These are phyloP conservation scores for Myotis planiceps DNA, from an alignment of 2,797 vertebrate genomes.

Conservation along the genomic window DNA sequence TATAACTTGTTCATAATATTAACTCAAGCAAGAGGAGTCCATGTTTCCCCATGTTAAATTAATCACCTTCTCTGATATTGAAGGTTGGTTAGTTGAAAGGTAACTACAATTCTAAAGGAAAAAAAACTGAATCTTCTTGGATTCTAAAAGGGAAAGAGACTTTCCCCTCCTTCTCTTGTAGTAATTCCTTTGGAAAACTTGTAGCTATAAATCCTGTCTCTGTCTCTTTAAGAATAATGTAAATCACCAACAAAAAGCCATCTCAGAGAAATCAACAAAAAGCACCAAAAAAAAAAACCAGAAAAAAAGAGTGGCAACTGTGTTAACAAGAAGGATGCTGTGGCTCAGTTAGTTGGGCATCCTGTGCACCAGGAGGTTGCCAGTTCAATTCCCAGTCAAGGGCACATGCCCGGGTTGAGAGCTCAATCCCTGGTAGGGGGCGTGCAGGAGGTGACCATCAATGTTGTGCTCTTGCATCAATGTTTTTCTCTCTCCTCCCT, in stretches of 20 bases:
- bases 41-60: background rate
- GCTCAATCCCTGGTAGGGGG: too few species aligned
- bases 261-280: too few species aligned
- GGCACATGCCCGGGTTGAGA: too few species aligned
- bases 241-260: background rate
- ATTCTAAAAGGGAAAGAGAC: background rate
- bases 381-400: too few species aligned
- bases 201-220: background rate
- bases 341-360: too few species aligned
- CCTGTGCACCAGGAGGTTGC: too few species aligned
- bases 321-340: too few species aligned
- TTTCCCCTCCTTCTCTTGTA: background rate
- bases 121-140: background rate
- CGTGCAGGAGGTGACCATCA: too few species aligned
- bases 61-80: background rate
- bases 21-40: slow-evolving; percentile 1
- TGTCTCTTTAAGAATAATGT: background rate
- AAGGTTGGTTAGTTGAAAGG: background rate
- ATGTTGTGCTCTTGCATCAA: background rate
- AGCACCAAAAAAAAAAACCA: too few species aligned
- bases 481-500: background rate
- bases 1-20: background rate
- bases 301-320: too few species aligned
- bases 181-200: slow-evolving; percentile 34
- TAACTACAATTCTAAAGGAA: background rate